phyloP scores from a whole-genome alignment of 2,797 vertebrate genomes.

The Numenius phaeopus region DNA sequence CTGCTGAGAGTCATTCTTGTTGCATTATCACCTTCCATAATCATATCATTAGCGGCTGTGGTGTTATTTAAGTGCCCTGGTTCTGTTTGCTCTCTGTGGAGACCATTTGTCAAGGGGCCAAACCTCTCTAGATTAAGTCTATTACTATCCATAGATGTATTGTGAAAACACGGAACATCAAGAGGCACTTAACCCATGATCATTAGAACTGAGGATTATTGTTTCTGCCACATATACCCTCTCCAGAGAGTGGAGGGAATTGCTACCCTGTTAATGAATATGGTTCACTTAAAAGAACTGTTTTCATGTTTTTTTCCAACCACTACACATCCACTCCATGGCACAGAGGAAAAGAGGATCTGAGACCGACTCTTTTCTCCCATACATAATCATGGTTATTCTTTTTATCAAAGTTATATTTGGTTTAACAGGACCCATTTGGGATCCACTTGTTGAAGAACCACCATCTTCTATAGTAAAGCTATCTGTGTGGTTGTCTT shows the following conservation, averaged over 20 bases:
- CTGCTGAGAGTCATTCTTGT: constrained; percentile 35
- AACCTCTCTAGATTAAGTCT: constrained; percentile 21
- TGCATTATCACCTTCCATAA: constrained; percentile 68
- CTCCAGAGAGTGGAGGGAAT: neutral
- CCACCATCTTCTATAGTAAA: neutral
- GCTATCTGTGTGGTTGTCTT: neutral
- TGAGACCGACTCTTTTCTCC: neutral
- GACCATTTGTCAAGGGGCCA: constrained; percentile 29
- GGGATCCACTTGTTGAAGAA: neutral
- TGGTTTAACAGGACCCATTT: neutral
- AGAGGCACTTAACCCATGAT: constrained; percentile 39
- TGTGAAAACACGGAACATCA: neutral
- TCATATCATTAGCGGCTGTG: constrained; percentile 49
- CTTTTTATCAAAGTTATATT: neutral
- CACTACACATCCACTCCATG: neutral
- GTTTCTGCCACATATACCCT: neutral
- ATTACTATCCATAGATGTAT: neutral
- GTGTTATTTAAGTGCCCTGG: constrained; percentile 54
- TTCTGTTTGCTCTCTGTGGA: constrained; percentile 48
- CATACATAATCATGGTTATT: neutral
- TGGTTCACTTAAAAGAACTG: neutral
- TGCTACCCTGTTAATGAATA: neutral
- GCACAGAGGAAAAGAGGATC: neutral
- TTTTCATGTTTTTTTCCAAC: neutral
- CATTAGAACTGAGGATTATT: constrained; percentile 9